Evolutionary conservation across 1,140 invertebrate genomes (phyloP).

Genomic region (Harpegnathos saltator): DNA sequence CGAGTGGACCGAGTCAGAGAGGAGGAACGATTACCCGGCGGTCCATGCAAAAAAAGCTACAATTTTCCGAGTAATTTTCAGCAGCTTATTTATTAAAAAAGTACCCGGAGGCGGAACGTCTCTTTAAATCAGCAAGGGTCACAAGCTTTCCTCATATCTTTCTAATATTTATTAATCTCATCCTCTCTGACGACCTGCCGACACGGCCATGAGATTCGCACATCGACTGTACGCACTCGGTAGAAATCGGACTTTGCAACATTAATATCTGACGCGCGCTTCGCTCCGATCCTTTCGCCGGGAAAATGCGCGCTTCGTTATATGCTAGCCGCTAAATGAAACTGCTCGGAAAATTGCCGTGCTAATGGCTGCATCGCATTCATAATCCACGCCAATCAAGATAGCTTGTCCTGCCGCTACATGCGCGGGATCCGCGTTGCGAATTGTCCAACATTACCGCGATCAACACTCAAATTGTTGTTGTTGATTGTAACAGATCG

Average conservation of each 20-base stretch:
- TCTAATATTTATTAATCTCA: constrained; percentile 75
- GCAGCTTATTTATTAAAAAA: constrained; percentile 74
- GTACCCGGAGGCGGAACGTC: constrained; percentile 22
- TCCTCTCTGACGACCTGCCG: constrained; percentile 53
- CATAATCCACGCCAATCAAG: constrained; percentile 16
- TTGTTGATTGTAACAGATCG: no score
- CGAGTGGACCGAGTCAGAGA: constrained; percentile 23
- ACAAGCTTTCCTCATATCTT: constrained; percentile 24
- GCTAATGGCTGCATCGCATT: constrained; percentile 3
- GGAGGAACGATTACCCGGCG: constrained; percentile 59
- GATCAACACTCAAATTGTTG: no score
- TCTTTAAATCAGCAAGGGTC: constrained; percentile 71
- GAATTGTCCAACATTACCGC: background rate
- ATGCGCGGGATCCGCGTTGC: background rate
- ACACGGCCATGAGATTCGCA: background rate
- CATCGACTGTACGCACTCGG: background rate
- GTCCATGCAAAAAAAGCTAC: constrained; percentile 54
- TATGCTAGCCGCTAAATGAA: constrained; percentile 24
- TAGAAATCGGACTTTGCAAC: constrained; percentile 30
- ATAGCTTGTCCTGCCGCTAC: background rate
- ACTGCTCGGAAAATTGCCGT: constrained; percentile 24
- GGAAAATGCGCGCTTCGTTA: constrained; percentile 37
- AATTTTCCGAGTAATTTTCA: constrained; percentile 69
- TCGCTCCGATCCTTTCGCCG: constrained; percentile 13
- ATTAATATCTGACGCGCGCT: constrained; percentile 28